These are phyloP conservation scores for Procavia capensis DNA, from an alignment of 2,113 vertebrate genomes.

Conservation along the genomic window DNA sequence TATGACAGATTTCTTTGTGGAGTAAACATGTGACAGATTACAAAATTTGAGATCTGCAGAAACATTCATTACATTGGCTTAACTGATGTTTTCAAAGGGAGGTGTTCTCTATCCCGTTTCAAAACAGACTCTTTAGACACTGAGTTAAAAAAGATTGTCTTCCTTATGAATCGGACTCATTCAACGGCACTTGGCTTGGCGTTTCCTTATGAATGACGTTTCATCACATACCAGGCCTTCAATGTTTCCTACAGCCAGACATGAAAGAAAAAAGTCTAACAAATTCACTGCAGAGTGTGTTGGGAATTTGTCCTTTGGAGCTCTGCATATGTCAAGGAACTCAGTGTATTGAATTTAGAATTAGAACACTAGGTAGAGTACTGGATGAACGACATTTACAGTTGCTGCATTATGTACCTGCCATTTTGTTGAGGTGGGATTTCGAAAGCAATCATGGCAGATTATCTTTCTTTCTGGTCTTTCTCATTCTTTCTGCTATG, in stretches of 20 bases:
- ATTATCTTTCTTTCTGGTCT: not conserved
- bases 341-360: not conserved
- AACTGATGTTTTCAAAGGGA: not conserved
- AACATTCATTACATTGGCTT: conserved; percentile 47
- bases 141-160: not conserved
- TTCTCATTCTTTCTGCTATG: not conserved
- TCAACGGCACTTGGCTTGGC: no score
- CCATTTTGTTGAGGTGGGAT: not conserved
- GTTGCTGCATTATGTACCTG: not conserved
- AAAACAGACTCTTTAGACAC: not conserved
- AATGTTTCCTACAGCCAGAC: conserved; percentile 62
- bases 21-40: conserved; percentile 58
- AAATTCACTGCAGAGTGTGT: conserved; percentile 58
- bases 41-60: conserved; percentile 22
- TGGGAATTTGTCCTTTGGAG: conserved; percentile 63
- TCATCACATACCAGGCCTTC: conserved; percentile 18
- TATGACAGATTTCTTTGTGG: conserved; percentile 32
- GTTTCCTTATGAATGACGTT: conserved; percentile 36
- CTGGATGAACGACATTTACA: not conserved
- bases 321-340: not conserved
- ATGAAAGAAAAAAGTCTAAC: conserved; percentile 67
- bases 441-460: not conserved
- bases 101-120: conserved; percentile 26
- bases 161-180: not conserved
- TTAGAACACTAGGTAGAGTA: not conserved